Evolutionary conservation across 2,113 vertebrate genomes (phyloP).

Genomic region (Platichthys stellatus): DNA sequence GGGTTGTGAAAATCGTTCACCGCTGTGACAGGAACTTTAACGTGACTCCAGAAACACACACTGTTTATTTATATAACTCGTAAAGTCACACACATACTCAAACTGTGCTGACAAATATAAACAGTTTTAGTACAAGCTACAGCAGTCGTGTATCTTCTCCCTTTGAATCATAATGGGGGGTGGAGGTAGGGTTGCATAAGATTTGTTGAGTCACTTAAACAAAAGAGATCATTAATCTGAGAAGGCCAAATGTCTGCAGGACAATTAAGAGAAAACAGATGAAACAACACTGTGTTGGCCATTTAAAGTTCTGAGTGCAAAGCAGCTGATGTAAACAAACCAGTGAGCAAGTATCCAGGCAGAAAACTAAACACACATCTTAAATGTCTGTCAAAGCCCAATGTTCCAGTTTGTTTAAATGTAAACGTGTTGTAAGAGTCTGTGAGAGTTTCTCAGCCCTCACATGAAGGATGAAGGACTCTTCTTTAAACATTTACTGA

Average conservation of each 20-base stretch:
- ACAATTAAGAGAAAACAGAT: neutral
- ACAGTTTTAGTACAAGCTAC: neutral
- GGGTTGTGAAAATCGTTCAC: no score
- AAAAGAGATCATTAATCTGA: neutral
- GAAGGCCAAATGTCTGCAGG: neutral
- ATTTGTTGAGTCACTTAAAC: slow-evolving; percentile 18
- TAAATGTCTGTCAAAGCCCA: neutral
- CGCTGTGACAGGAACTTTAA: neutral
- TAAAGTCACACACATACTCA: neutral
- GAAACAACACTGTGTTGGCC: neutral
- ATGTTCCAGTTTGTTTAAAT: slow-evolving; percentile 15
- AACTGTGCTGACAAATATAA: neutral
- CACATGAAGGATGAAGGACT: slow-evolving; percentile 6
- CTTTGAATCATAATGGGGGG: slow-evolving; percentile 3
- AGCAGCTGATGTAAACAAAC: slow-evolving; percentile 8
- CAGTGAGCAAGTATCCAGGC: neutral
- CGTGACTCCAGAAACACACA: neutral
- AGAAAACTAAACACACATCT: slow-evolving; percentile 14
- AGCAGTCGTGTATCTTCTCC: slow-evolving; percentile 6
- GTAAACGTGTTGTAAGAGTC: neutral
- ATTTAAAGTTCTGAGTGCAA: neutral
- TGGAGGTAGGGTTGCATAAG: neutral
- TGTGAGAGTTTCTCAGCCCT: slow-evolving; percentile 14
- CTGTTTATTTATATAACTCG: neutral
- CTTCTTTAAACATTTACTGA: slow-evolving; percentile 37